Evolutionary conservation across 2,113 vertebrate genomes (phyloP).

Genomic region (Mirounga angustirostris): DNA sequence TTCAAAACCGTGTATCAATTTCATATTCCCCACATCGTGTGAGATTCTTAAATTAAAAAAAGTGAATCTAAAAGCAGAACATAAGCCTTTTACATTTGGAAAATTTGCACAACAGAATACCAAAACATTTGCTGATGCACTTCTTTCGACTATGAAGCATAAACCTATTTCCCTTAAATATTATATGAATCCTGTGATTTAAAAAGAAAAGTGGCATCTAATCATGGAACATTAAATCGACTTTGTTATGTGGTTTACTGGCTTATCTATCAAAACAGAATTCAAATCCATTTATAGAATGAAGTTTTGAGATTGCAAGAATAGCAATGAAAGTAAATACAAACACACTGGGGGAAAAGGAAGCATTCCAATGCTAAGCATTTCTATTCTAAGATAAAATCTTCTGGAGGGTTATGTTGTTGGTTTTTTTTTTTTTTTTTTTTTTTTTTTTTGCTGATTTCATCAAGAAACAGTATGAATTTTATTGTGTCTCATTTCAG

Average conservation of each 20-base stretch:
- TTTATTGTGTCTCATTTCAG: not conserved
- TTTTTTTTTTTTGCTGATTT: conserved; percentile 1
- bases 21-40: not conserved
- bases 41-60: not conserved
- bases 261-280: conserved; percentile 56
- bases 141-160: conserved; percentile 61
- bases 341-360: not conserved
- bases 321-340: conserved; percentile 60
- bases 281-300: conserved; percentile 52
- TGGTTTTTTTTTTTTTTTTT: not conserved
- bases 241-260: conserved; percentile 10
- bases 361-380: not conserved
- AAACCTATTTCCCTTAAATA: conserved; percentile 50
- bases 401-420: not conserved
- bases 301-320: conserved; percentile 49
- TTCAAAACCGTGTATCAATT: conserved; percentile 25
- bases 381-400: not conserved
- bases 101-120: conserved; percentile 11
- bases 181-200: conserved; percentile 51
- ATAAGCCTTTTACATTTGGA: conserved; percentile 45
- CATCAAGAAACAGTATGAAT: not conserved
- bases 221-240: conserved; percentile 42
- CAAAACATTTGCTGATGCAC: conserved; percentile 31
- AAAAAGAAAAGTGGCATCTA: conserved; percentile 65
- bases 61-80: conserved; percentile 59